Evolutionary conservation across 1,140 invertebrate species (phyloP), one percentile per base, ranked within the genome.

Genomic region (Lepidurus arcticus): DNA sequence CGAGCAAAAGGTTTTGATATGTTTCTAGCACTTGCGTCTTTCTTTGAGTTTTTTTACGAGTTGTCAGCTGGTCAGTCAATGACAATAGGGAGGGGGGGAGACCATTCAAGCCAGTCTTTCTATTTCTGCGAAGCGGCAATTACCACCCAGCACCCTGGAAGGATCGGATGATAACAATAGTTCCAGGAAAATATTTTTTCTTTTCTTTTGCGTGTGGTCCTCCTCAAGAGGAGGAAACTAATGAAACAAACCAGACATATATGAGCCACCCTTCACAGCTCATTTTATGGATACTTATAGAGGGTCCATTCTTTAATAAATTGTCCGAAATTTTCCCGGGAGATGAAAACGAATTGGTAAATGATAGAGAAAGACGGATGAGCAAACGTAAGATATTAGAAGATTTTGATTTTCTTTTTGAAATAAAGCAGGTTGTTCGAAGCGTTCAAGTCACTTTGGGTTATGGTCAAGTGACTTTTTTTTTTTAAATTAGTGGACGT

Each of bases 31-130:
- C 53, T 65, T 65, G 53, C 34, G 53, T 65, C 53, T 65, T 65
- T 65, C 53, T 65, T 65, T 65, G 53, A 21, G 53, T 21, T 65
- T 65, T 65, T 65, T 65, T 65, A 65, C 16, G 21, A 21, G 53
- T 65, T 65, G 53, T 65, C 53, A 65, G 53, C 53, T 65, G 53
- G 53, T 65, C 53, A 65, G 53, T 65, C 53, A 65, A 65, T 65
- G 53, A 65, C 53, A 65, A 65, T 65, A 21, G 53, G 21, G 53
- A 13, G 53, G n/a, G 21, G 53, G 53, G n/a, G 21, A n/a, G 21
- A 0, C 53, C 5, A 7, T 65, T 65, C 16, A 21, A 21, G 53
- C 34, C 34, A 34, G 21, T 65, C 21, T 65, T 65, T 65, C 21
- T 21, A 13, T 21, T 21, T 7, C 53, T 65, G 53, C 16, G 53